Conservation (phyloP, 2,888 invertebrate genomes). For the Lucinisca nassula region DNA sequence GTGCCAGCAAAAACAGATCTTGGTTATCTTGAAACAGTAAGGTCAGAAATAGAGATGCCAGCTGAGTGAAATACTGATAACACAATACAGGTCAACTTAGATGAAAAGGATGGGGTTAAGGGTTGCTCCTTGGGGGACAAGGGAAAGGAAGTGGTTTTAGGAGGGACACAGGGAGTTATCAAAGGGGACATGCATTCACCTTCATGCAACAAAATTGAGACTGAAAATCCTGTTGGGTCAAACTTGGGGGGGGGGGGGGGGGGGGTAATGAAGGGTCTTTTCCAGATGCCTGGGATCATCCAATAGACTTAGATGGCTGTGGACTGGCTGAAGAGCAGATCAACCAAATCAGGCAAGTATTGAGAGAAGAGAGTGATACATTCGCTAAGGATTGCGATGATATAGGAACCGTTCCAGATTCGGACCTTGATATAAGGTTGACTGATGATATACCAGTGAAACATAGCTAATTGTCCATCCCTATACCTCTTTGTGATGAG, state of each 20-base stretch:
- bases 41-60: neutral
- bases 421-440: slow-evolving; percentile 59
- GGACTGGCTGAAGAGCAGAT: slow-evolving; percentile 37
- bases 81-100: neutral
- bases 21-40: neutral
- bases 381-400: slow-evolving; percentile 64
- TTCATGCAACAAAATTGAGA: neutral
- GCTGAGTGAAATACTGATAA: neutral
- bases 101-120: neutral
- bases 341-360: slow-evolving; percentile 24
- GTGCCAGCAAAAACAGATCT: neutral
- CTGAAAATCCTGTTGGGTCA: neutral
- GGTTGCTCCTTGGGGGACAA: too few relatives aligned
- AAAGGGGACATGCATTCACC: neutral
- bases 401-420: slow-evolving; percentile 44
- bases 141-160: neutral
- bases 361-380: slow-evolving; percentile 49
- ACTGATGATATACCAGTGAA: slow-evolving; percentile 59
- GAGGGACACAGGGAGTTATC: neutral
- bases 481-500: slow-evolving; percentile 60
- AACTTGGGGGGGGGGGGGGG: neutral
- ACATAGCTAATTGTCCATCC: slow-evolving; percentile 55
- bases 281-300: slow-evolving; percentile 41
- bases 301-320: slow-evolving; percentile 33
- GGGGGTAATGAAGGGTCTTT: neutral